Percentiles rank a stretch among this genome's conserved stretches.
phyloP scores from a whole-genome alignment of 2,888 invertebrate species.

The Drosophila leonis region DNA sequence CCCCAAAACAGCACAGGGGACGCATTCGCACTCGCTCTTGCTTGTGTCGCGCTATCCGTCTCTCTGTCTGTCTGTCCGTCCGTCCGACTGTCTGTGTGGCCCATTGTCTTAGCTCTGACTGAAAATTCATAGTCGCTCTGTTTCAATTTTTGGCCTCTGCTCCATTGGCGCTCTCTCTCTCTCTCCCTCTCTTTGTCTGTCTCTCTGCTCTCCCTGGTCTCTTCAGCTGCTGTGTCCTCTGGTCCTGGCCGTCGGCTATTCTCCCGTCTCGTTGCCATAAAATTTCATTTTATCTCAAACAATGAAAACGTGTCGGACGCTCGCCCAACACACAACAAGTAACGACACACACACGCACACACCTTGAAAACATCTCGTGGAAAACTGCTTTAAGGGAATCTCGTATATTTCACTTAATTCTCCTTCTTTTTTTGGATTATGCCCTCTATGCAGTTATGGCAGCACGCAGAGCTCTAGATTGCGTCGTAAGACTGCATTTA shows the following conservation, averaged over 20 bases:
- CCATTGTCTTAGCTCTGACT: conserved; percentile 71
- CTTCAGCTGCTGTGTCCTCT: conserved; percentile 15
- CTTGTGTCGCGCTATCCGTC: background rate
- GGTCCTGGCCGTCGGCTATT: conserved; percentile 40
- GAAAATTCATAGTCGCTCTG: conserved; percentile 79
- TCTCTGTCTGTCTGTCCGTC: background rate
- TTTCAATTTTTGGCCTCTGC: conserved; percentile 72
- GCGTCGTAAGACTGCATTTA: conserved; percentile 9
- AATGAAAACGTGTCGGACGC: conserved; percentile 73
- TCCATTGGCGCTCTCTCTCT: conserved; percentile 13
- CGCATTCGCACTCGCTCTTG: conserved; percentile 2
- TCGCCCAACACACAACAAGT: conserved; percentile 35
- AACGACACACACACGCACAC: conserved; percentile 13
- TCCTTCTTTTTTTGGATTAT: conserved; percentile 23
- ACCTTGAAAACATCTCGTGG: conserved; percentile 22
- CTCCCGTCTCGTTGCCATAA: conserved; percentile 61
- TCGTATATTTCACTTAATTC: conserved; percentile 17
- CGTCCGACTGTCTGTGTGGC: conserved; percentile 25
- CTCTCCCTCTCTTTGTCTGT: background rate
- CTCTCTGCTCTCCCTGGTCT: background rate
- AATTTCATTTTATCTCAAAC: conserved; percentile 80
- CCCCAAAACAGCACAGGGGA: conserved; percentile 59
- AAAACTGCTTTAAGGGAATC: conserved; percentile 9
- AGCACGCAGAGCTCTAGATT: background rate
- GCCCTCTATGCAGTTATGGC: conserved; percentile 19